These are phyloP conservation scores for Hiodon alosoides DNA, from an alignment of 2,113 vertebrate genomes.

Conservation along the genomic window DNA sequence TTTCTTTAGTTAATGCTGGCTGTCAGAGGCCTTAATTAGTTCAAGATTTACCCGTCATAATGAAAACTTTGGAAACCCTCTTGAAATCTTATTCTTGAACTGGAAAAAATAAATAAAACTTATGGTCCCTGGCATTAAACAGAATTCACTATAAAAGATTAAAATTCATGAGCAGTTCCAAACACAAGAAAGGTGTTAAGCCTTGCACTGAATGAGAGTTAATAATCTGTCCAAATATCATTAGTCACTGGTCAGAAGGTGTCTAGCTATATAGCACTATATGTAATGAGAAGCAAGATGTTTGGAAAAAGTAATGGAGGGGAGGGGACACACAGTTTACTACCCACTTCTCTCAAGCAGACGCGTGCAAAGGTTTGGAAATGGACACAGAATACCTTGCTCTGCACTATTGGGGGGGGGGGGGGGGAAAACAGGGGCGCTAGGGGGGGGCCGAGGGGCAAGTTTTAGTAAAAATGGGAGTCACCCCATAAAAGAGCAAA, in stretches of 20 bases:
- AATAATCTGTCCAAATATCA: too few relatives aligned
- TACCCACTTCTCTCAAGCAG: neutral
- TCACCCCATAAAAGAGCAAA: slow-evolving; percentile 39
- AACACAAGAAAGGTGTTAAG: too few relatives aligned
- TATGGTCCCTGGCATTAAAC: neutral
- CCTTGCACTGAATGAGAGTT: too few relatives aligned
- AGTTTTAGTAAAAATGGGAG: slow-evolving; percentile 43
- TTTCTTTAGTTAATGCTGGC: neutral
- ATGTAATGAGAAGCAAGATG: neutral
- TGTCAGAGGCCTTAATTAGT: slow-evolving; percentile 6
- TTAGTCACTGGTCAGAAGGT: too few relatives aligned
- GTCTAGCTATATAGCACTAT: neutral
- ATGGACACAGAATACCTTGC: slow-evolving; percentile 24
- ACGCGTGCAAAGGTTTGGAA: slow-evolving; percentile 20
- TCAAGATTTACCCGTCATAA: slow-evolving; percentile 14
- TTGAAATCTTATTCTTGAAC: neutral
- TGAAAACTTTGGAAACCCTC: neutral
- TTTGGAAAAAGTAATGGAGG: neutral
- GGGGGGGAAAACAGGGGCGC: too few relatives aligned
- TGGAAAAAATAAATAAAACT: neutral
- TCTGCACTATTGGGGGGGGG: slow-evolving; percentile 29
- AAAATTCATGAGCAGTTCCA: neutral
- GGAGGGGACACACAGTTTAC: neutral
- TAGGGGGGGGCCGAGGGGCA: slow-evolving; percentile 34
- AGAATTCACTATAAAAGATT: neutral